Evolutionary conservation across 1,140 invertebrate species (phyloP).

Genomic region (Scaptomyza graminum): DNA sequence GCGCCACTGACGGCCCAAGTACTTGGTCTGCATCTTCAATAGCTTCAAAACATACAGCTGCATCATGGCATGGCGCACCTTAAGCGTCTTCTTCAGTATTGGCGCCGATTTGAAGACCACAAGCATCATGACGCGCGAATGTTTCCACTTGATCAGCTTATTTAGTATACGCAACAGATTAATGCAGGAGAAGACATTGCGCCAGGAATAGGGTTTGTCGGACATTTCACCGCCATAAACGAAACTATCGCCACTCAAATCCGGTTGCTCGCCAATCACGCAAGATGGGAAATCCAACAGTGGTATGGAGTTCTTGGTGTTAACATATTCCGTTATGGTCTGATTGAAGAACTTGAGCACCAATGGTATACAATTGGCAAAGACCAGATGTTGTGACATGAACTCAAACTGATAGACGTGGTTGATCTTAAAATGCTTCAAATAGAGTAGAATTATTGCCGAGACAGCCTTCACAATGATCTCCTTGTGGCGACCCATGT

Average conservation of each 20-base stretch:
- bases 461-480: constrained; percentile 99
- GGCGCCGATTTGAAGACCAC: constrained; percentile 99
- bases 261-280: constrained; percentile 97
- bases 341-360: constrained; percentile 99
- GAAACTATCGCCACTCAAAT: constrained; percentile 96
- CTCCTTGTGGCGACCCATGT: constrained; percentile 99
- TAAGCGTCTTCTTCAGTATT: constrained; percentile 97
- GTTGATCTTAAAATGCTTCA: constrained; percentile 99
- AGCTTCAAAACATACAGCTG: constrained; percentile 99
- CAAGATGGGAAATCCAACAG: constrained; percentile 98
- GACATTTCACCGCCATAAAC: constrained; percentile 87
- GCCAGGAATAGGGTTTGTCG: constrained; percentile 95
- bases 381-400: constrained; percentile 99
- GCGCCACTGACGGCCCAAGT: constrained; percentile 98
- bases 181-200: constrained; percentile 99
- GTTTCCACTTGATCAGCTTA: constrained; percentile 99
- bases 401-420: constrained; percentile 99
- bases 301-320: constrained; percentile 97
- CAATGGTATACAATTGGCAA: constrained; percentile 99
- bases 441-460: constrained; percentile 94
- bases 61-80: constrained; percentile 98
- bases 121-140: constrained; percentile 99
- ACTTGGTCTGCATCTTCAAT: constrained; percentile 99
- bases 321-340: constrained; percentile 97
- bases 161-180: constrained; percentile 98